These are phyloP conservation scores for Brachystomella parvula DNA, from an alignment of 1,140 invertebrate species.

Conservation along the genomic window DNA sequence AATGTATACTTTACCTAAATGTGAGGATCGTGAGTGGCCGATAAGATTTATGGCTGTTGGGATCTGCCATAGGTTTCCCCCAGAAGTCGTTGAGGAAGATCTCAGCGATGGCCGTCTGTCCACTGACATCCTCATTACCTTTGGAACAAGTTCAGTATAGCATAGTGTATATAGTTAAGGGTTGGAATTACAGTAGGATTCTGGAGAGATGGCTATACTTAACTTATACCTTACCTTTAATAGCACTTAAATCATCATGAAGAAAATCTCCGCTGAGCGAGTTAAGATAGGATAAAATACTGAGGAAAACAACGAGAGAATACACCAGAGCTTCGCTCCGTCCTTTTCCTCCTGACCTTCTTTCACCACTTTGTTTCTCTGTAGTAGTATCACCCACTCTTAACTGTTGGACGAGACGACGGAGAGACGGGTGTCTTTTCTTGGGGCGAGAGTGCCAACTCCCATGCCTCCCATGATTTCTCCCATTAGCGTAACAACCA, in stretches of 20 bases:
- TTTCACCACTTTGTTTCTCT: not conserved
- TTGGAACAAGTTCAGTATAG: too few species aligned
- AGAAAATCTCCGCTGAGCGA: slow-evolving; percentile 75
- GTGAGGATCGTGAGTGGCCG: slow-evolving; percentile 70
- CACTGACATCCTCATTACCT: slow-evolving; percentile 75
- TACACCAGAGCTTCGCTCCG: slow-evolving; percentile 18
- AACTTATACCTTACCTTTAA: too few species aligned
- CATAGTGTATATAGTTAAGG: too few species aligned
- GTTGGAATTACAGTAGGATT: too few species aligned
- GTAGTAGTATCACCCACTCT: not conserved
- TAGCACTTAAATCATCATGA: slow-evolving; percentile 82
- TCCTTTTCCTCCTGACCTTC: slow-evolving; percentile 1
- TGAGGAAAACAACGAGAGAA: slow-evolving; percentile 58
- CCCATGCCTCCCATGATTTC: not conserved
- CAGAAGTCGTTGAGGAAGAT: slow-evolving; percentile 81
- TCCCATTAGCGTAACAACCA: not conserved
- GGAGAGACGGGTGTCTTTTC: not conserved
- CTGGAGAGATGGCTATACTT: too few species aligned
- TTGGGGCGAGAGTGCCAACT: not conserved
- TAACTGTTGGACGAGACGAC: not conserved
- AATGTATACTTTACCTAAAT: slow-evolving; percentile 58
- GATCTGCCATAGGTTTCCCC: slow-evolving; percentile 75
- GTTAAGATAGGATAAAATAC: slow-evolving; percentile 66
- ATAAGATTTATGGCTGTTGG: slow-evolving; percentile 74
- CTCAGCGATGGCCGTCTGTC: slow-evolving; percentile 53